Evolutionary conservation across 2,797 vertebrate species (phyloP), one percentile per base, ranked within the genome.

Genomic region (Pitangus sulphuratus): DNA sequence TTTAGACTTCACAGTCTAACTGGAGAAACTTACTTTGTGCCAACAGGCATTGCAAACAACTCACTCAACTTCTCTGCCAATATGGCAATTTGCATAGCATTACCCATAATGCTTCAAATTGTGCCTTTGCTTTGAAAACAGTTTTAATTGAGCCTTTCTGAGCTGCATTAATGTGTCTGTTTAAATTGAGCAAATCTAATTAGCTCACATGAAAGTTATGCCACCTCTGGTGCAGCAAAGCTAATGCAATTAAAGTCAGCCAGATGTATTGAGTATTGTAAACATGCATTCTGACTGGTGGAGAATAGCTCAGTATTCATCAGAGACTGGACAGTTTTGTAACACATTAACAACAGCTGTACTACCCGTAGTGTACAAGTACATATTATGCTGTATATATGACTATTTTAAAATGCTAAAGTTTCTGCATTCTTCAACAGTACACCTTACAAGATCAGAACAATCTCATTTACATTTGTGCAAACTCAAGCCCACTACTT

Each of bases 171-270:
- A 97, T 97, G 96, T 96, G 93, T 92, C 96, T 98, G 91, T 97
- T 98, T 97, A 98, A 98, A 98, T 96, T 97, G 97, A 98, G 95
- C 94, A 98, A 98, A 98, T 97, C 94, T 97, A 97, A 98, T 98
- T 98, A 98, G 97, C 96, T 98, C 77, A 33, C 93, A 97, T 96
- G 96, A 98, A 97, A 98, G 96, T 98, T 97, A 98, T 98, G 97
- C 97, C 97, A 98, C 96, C 97, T 98, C 96, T 98, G 97, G 97
- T 97, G 97, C 16, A 42, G 97, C 94, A 98, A 97, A 97, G 95
- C 94, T 98, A 97, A 98, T 97, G 94, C 96, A 97, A 97, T 98
- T 97, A 98, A 97, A 97, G 94, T 96, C 94, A 97, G 92, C 91
- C 97, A 97, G 95, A 96, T 97, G 90, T 97, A 97, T 95, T 97